Conservation (phyloP, 92 coral and sea anemone genomes). For the Heliopora coerulea region DNA sequence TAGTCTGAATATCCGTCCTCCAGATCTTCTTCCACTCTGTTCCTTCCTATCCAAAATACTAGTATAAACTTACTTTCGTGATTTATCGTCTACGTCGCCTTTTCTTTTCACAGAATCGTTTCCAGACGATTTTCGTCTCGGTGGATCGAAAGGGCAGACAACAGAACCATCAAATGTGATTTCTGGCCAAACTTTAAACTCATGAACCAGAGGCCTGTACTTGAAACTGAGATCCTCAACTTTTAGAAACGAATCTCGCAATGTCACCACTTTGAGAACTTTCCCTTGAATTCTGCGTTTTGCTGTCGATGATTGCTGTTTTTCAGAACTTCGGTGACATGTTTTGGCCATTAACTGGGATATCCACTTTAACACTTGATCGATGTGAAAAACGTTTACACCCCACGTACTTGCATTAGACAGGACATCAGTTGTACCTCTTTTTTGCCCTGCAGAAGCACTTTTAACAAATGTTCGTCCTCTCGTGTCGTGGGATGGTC, state of each 20-base stretch:
- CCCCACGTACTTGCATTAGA: slow-evolving; percentile 93
- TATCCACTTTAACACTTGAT: slow-evolving; percentile 60
- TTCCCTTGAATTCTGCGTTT: slow-evolving; percentile 55
- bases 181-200: slow-evolving; percentile 91
- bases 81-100: slow-evolving; percentile 18
- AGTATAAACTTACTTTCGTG: slow-evolving; percentile 37
- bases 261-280: slow-evolving; percentile 67
- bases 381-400: slow-evolving; percentile 61
- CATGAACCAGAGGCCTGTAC: slow-evolving; percentile 85
- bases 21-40: too few relatives aligned
- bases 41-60: too few relatives aligned
- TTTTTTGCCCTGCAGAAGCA: slow-evolving; percentile 53
- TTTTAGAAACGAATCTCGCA: slow-evolving; percentile 75
- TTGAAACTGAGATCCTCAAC: slow-evolving; percentile 88
- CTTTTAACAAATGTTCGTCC: slow-evolving; percentile 76
- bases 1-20: too few relatives aligned
- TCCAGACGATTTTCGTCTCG: slow-evolving; percentile 24
- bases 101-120: slow-evolving; percentile 36
- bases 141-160: slow-evolving; percentile 86
- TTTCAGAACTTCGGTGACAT: slow-evolving; percentile 52
- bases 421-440: slow-evolving; percentile 75
- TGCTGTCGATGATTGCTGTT: slow-evolving; percentile 23
- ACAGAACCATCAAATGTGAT: slow-evolving; percentile 69
- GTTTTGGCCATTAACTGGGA: slow-evolving; percentile 41
- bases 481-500: slow-evolving; percentile 62